phyloP scores from a whole-genome alignment of 2,797 vertebrate genomes.

The Cyclopterus lumpus region DNA sequence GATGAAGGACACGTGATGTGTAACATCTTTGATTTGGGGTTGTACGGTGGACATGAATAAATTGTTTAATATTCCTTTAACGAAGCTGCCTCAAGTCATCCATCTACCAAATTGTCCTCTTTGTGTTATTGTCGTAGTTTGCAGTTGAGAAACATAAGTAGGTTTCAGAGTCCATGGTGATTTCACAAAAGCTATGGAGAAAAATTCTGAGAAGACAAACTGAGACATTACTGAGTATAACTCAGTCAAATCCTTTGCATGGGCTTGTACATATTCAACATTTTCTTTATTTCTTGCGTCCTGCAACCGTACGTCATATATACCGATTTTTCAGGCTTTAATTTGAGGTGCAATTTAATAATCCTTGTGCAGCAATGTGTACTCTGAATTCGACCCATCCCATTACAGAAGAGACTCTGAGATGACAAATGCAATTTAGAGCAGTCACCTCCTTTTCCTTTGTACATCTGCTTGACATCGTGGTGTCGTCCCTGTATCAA shows the following conservation, averaged over 20 bases:
- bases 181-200: conserved; percentile 1
- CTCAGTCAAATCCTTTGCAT: neutral
- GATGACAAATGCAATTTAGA: conserved; percentile 22
- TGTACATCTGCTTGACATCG: conserved; percentile 24
- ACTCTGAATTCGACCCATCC: conserved; percentile 7
- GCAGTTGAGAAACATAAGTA: neutral
- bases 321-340: neutral
- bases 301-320: neutral
- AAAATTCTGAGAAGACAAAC: neutral
- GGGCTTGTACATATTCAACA: neutral
- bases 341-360: neutral
- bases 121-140: neutral
- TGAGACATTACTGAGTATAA: neutral
- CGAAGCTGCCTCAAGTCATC: neutral
- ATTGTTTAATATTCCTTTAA: conserved; percentile 4
- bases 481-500: conserved; percentile 1
- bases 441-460: neutral
- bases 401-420: neutral
- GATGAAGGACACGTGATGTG: neutral
- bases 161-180: neutral
- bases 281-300: neutral
- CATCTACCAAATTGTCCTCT: neutral
- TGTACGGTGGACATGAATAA: neutral
- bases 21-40: conserved; percentile 3
- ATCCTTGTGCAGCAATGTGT: neutral